Base-by-base conservation (phyloP, 1,140 invertebrate genomes). In the Orius insidiosus region DNA sequence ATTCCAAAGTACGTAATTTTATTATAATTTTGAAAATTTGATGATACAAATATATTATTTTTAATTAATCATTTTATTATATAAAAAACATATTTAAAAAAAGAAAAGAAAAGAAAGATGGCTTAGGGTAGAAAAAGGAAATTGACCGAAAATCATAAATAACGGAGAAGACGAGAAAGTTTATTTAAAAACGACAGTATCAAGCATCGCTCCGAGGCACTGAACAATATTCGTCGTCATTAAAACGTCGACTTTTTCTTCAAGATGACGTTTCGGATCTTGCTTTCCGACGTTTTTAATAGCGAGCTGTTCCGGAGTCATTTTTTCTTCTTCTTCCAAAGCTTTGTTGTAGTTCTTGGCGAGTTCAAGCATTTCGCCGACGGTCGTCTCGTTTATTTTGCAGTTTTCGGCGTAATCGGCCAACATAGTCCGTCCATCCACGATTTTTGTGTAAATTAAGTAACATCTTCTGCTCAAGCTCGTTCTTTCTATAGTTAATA, bases 271-370 rank as follows among this genome's bases (percentile, higher is more conserved):
- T 67, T 99, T 99, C n/a, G 96, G 96, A 67, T 99, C 95, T 66
- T 96, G 88, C 70, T 99, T 99, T 15, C 96, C 96, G 35, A 99
- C 95, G 70, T 98, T 99, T 63, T 98, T 98, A 55, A 99, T 98
- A 10, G 94, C 95, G 60, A 98, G 68, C 62, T 99, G 94, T 64
- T 98, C 93, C 1, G 90, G 86, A n/a, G 94, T 98, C 92, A 99
- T 97, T 62, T 96, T 97, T 62, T 98, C 94, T 65, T 99, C 96
- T 58, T 99, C 96, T 68, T 99, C 95, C 36, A 99, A 67, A 34
- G 93, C 85, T 71, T 98, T 99, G 60, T 97, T 96, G 61, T 99
- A 99, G 62, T 93, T 89, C 61, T 97, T 98, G 5, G 95, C 93
- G 50, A 99, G 67, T 46, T 96, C 90, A 15, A 98, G 67, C 89